A percentile compares a stretch with the other conserved stretches of the same genome.
Evolutionary conservation across 2,797 vertebrate genomes (phyloP).

Genomic region (Coranthus polyacanthus): DNA sequence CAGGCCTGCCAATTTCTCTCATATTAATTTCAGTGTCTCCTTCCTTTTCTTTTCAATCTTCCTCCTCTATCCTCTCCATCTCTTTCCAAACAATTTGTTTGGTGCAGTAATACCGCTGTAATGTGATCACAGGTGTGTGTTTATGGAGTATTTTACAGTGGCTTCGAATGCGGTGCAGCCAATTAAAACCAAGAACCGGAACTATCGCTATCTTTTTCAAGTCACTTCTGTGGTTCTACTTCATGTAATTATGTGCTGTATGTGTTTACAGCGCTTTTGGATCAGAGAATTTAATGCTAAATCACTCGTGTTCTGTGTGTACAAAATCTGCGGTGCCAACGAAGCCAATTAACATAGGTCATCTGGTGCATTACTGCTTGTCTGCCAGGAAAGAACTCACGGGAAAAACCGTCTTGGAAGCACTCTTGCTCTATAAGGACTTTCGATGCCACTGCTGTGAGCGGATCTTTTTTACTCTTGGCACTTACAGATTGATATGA

Average conservation of each 20-base stretch:
- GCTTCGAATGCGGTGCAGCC: too few relatives aligned
- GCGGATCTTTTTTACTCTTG: conserved; percentile 25
- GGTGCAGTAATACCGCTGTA: too few relatives aligned
- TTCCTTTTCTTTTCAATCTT: too few relatives aligned
- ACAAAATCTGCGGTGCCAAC: conserved; percentile 50
- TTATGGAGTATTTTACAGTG: too few relatives aligned
- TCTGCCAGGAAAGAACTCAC: conserved; percentile 63
- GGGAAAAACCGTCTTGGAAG: conserved; percentile 31
- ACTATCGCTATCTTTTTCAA: neutral
- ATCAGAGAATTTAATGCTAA: conserved; percentile 43
- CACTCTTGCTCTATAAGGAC: conserved; percentile 40
- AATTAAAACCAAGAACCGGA: too few relatives aligned
- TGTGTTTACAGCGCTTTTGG: conserved; percentile 30
- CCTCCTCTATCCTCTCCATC: too few relatives aligned
- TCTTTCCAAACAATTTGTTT: too few relatives aligned
- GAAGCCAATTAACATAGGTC: conserved; percentile 75
- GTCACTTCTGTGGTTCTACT: conserved; percentile 5
- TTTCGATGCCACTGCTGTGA: conserved; percentile 51
- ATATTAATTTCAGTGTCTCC: too few relatives aligned
- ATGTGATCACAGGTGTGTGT: too few relatives aligned
- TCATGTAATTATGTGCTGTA: conserved; percentile 25
- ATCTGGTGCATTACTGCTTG: conserved; percentile 60
- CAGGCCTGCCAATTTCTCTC: too few relatives aligned
- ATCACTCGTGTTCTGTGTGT: conserved; percentile 40
- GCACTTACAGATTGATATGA: conserved; percentile 39